Percentiles rank a stretch among this genome's conserved stretches.
Conservation (phyloP, 2,888 invertebrate genomes). For the Heliconius aoede region DNA sequence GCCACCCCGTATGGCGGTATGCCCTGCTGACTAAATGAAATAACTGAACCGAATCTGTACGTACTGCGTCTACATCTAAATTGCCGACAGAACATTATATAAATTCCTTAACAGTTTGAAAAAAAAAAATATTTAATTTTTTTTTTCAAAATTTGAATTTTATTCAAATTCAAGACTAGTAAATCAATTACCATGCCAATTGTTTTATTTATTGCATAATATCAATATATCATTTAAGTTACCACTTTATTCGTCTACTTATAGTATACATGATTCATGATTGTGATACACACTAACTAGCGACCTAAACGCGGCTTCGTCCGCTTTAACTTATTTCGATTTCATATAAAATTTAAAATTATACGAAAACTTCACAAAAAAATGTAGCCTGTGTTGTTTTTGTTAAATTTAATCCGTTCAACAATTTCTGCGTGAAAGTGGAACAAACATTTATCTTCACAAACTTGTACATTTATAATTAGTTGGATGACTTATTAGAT, state of each 20-base stretch:
- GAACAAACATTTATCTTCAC: too few relatives aligned
- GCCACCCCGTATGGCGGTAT: constrained; percentile 58
- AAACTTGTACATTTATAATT: too few relatives aligned
- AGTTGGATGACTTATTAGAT: too few relatives aligned
- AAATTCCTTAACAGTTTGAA: not conserved
- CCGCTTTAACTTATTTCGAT: too few relatives aligned
- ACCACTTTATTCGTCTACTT: too few relatives aligned
- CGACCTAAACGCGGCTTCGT: too few relatives aligned
- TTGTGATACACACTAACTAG: not conserved
- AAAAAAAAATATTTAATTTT: not conserved
- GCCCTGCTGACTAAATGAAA: constrained; percentile 52
- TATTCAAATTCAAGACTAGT: too few relatives aligned
- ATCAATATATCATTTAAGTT: not conserved
- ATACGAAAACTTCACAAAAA: too few relatives aligned
- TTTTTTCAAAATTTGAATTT: not conserved
- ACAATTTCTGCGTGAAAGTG: too few relatives aligned
- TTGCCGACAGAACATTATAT: constrained; percentile 48
- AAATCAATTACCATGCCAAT: not conserved
- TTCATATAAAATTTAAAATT: too few relatives aligned
- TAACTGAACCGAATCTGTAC: constrained; percentile 54
- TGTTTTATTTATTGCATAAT: not conserved
- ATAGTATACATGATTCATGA: not conserved
- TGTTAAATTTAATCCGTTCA: too few relatives aligned
- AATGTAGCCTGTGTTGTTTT: too few relatives aligned
- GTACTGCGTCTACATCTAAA: constrained; percentile 57